These are phyloP conservation scores for Brachynemurus nebulosus DNA, from an alignment of 2,888 invertebrate genomes.

Conservation along the genomic window DNA sequence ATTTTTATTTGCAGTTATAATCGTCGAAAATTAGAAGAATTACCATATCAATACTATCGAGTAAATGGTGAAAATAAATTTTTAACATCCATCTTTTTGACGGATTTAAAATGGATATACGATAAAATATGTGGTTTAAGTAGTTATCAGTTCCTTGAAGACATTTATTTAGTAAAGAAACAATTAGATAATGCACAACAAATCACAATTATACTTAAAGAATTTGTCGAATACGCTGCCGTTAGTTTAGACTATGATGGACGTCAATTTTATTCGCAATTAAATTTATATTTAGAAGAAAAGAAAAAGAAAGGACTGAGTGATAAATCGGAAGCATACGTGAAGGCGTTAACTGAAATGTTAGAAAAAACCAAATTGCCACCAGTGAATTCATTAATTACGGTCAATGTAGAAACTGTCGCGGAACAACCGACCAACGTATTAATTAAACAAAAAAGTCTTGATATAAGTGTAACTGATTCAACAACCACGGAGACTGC, in stretches of 20 bases:
- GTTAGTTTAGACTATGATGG: conserved; percentile 68
- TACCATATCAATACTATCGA: conserved; percentile 64
- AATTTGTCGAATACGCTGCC: conserved; percentile 56
- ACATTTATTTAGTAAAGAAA: conserved; percentile 42
- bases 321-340: conserved; percentile 21
- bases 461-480: conserved; percentile 13
- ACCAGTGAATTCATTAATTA: conserved; percentile 46
- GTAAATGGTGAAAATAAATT: conserved; percentile 41
- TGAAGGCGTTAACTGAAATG: conserved; percentile 27
- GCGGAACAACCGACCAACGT: neutral
- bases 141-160: conserved; percentile 62
- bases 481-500: conserved; percentile 12
- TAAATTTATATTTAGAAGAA: conserved; percentile 37
- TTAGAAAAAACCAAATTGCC: conserved; percentile 37
- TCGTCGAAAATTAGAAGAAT: conserved; percentile 64
- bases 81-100: conserved; percentile 54
- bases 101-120: conserved; percentile 63
- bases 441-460: neutral
- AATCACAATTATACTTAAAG: conserved; percentile 44
- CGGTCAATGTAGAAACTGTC: conserved; percentile 31
- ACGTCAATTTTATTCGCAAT: conserved; percentile 64
- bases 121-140: conserved; percentile 68
- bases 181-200: conserved; percentile 30
- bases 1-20: conserved; percentile 47
- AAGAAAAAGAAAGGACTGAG: conserved; percentile 25